Conservation (phyloP, 2,888 invertebrate genomes). For the Cremastinae sp. region DNA sequence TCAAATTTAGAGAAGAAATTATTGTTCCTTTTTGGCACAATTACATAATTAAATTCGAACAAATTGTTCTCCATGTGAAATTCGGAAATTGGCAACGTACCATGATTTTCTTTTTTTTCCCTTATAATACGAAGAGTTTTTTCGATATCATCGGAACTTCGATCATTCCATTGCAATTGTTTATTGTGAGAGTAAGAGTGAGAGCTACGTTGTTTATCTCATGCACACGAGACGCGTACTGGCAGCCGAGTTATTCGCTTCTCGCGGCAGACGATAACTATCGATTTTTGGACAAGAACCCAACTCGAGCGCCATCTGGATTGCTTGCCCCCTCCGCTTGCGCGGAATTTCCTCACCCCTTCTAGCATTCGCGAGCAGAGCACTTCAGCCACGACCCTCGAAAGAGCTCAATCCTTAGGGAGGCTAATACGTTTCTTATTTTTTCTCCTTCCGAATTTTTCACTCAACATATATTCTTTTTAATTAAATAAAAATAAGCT, state of each 20-base stretch:
- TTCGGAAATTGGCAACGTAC: conserved; percentile 50
- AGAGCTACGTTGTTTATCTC: conserved; percentile 71
- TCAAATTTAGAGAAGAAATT: neutral
- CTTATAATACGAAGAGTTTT: conserved; percentile 52
- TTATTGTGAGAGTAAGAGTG: conserved; percentile 67
- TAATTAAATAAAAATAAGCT: no score
- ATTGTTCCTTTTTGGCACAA: neutral
- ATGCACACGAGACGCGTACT: conserved; percentile 78
- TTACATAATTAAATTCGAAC: neutral
- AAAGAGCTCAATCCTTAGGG: conserved; percentile 25
- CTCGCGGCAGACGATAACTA: conserved; percentile 76
- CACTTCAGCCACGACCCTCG: conserved; percentile 33
- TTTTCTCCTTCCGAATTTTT: neutral
- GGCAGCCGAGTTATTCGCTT: conserved; percentile 70
- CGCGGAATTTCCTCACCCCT: conserved; percentile 51
- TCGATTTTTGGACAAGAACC: conserved; percentile 75
- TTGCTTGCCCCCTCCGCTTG: conserved; percentile 61
- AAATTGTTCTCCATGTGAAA: conserved; percentile 15
- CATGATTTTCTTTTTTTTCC: conserved; percentile 59
- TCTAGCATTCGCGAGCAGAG: conserved; percentile 15
- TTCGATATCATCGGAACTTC: conserved; percentile 57
- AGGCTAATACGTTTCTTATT: conserved; percentile 25
- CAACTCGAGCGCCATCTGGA: conserved; percentile 76
- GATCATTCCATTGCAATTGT: conserved; percentile 75
- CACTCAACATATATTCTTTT: no score